Conservation (phyloP, 2,113 vertebrate species). For the Nannobrachium achirus region DNA sequence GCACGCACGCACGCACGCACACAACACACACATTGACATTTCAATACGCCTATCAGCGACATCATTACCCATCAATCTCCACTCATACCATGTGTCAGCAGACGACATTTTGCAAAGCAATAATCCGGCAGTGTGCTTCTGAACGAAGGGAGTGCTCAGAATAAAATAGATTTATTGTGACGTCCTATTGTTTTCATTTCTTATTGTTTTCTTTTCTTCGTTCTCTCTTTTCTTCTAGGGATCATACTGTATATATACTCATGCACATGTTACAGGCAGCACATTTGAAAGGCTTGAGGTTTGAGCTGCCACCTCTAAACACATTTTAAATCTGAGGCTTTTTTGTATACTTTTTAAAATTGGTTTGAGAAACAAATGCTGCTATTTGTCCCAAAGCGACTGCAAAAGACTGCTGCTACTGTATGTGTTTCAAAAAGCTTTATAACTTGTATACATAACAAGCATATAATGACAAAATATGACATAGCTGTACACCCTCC, state of each 20-base stretch:
- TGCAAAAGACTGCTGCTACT: no score
- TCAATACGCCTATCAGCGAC: conserved; percentile 56
- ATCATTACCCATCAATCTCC: conserved; percentile 46
- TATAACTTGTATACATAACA: no score
- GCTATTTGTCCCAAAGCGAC: no score
- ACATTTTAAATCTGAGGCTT: no score
- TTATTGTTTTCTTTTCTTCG: conserved; percentile 1
- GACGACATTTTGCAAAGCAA: conserved; percentile 44
- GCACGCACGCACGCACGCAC: conserved; percentile 33
- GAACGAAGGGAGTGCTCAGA: conserved; percentile 44
- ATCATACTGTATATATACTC: conserved; percentile 36
- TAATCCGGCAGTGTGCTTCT: conserved; percentile 36
- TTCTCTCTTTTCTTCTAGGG: not conserved
- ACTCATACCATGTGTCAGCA: conserved; percentile 47
- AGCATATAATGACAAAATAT: no score
- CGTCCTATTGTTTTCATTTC: conserved; percentile 38
- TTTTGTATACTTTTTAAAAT: no score
- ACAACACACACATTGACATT: conserved; percentile 33
- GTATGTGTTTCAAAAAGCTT: no score
- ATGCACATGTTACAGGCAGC: conserved; percentile 36
- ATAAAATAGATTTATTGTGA: conserved; percentile 58
- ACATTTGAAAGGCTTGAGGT: conserved; percentile 36
- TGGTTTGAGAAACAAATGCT: no score
- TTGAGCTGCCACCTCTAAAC: no score
- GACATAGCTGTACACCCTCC: no score